Evolutionary conservation across 1,140 invertebrate genomes (phyloP).

Genomic region (Drosophila cardini): DNA sequence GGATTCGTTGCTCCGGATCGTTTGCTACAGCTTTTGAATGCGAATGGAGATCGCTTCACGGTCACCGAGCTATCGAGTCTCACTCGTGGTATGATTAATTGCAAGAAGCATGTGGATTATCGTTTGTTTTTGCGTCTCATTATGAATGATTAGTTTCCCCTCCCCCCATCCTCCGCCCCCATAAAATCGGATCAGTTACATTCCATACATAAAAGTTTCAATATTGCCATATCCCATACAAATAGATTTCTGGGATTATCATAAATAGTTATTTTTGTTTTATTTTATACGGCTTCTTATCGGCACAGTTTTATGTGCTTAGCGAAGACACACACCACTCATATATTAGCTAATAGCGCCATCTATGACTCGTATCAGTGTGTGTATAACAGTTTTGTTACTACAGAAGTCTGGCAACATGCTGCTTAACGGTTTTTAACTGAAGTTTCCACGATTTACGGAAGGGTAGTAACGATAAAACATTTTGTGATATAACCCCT

Average conservation of each 20-base stretch:
- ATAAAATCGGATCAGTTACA: no score
- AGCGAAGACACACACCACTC: neutral
- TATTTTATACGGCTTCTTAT: no score
- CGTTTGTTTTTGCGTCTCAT: conserved; percentile 47
- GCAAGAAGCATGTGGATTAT: conserved; percentile 42
- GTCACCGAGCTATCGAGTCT: conserved; percentile 37
- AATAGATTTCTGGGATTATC: no score
- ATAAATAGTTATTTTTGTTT: no score
- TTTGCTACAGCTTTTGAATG: conserved; percentile 45
- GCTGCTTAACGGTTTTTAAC: conserved; percentile 19
- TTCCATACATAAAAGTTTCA: no score
- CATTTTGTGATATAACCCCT: no score
- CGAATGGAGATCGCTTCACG: conserved; percentile 33
- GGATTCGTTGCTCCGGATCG: conserved; percentile 34
- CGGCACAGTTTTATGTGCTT: neutral
- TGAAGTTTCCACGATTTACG: no score
- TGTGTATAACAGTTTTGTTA: conserved; percentile 20
- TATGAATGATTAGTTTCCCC: conserved; percentile 36
- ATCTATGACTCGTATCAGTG: neutral
- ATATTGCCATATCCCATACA: no score
- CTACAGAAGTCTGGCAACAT: conserved; percentile 13
- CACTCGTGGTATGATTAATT: conserved; percentile 40
- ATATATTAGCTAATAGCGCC: conserved; percentile 2
- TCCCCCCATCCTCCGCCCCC: no score
- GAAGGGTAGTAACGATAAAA: no score